These are phyloP conservation scores for Ambastaia sidthimunki DNA, from an alignment of 2,797 vertebrate genomes.

Conservation along the genomic window DNA sequence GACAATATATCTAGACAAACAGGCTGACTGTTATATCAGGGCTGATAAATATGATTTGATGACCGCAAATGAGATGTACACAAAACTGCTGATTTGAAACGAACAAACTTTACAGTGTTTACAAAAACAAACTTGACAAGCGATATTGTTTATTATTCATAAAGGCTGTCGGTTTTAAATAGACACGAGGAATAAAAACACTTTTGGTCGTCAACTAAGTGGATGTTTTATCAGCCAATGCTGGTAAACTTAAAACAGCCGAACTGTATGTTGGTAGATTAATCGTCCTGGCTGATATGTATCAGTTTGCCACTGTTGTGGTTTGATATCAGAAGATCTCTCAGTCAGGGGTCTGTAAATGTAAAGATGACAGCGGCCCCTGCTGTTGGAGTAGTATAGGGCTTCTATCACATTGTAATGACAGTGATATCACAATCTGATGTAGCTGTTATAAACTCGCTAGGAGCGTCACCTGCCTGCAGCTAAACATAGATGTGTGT, in stretches of 20 bases:
- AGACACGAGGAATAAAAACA: too few relatives aligned
- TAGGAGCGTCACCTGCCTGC: not conserved
- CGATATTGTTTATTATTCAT: too few relatives aligned
- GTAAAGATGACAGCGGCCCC: not conserved
- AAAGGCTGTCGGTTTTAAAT: too few relatives aligned
- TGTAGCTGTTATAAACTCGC: not conserved
- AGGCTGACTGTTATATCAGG: not conserved
- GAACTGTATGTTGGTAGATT: not conserved
- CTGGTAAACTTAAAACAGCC: not conserved
- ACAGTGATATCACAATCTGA: too few relatives aligned
- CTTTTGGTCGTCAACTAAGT: too few relatives aligned
- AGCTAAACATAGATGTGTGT: slow-evolving; percentile 6
- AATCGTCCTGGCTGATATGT: not conserved
- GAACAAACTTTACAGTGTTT: too few relatives aligned
- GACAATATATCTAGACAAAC: not conserved
- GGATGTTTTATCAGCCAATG: too few relatives aligned
- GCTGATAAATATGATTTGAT: not conserved
- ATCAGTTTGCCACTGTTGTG: not conserved
- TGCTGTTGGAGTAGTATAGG: not conserved
- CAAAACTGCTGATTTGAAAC: too few relatives aligned
- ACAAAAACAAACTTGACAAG: too few relatives aligned
- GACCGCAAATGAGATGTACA: too few relatives aligned
- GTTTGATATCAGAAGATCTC: not conserved
- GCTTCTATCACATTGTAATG: too few relatives aligned
- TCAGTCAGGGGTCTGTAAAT: not conserved